These are phyloP conservation scores for Carettochelys insculpta DNA, from an alignment of 2,113 vertebrate species.

Conservation along the genomic window DNA sequence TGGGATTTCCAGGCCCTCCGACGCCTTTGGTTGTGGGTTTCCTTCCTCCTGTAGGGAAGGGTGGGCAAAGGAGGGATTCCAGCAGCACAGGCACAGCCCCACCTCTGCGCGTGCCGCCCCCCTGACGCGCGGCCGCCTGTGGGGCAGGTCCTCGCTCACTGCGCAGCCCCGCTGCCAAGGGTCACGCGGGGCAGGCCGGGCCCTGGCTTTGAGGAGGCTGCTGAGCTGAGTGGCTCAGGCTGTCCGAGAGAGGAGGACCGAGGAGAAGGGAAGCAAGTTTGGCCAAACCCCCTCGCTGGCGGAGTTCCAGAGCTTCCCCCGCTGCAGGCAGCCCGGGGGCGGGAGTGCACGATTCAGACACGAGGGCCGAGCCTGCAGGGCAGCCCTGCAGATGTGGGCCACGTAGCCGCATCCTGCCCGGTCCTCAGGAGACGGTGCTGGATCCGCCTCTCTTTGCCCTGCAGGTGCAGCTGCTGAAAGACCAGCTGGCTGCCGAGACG, in stretches of 20 bases:
- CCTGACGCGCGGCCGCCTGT: no score
- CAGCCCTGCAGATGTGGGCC: background rate
- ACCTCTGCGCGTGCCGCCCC: no score
- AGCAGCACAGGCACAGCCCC: no score
- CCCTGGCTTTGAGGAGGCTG: background rate
- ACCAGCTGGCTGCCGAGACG: slow-evolving; percentile 82
- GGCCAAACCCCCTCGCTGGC: background rate
- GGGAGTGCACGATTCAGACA: no score
- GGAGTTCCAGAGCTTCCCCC: background rate
- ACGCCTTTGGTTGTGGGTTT: no score
- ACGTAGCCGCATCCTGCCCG: background rate
- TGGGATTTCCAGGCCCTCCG: background rate
- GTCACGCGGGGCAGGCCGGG: background rate
- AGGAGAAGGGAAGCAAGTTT: background rate
- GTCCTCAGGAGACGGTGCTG: no score
- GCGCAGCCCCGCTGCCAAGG: background rate
- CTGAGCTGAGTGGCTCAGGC: background rate
- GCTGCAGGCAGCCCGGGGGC: no score
- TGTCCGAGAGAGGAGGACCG: background rate
- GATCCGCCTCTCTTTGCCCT: background rate
- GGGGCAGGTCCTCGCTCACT: background rate
- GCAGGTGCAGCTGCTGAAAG: slow-evolving; percentile 85
- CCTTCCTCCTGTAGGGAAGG: no score
- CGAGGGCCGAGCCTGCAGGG: no score
- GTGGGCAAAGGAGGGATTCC: no score